Evolutionary conservation across 2,113 vertebrate genomes (phyloP), one percentile per base, ranked within the genome.

Genomic region (Ageneiosus marmoratus): DNA sequence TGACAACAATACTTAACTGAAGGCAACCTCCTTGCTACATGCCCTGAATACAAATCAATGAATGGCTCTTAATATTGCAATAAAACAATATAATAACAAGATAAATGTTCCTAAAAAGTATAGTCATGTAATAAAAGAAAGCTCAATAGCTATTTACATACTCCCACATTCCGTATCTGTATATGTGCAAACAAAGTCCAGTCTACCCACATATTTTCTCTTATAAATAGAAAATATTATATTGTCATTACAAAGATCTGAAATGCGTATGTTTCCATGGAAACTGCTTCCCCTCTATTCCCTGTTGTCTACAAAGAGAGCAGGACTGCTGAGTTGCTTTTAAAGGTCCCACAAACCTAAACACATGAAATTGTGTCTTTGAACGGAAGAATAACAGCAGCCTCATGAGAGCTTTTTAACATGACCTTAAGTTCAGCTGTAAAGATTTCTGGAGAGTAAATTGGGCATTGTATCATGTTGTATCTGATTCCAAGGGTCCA

Each of bases 231-330:
- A 34, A 51, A 82, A 75, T 37, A 82, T 82, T 62, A 75, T 82
- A 76, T 76, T 76, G 50, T 37, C 80, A 51, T 75, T 63, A 75
- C 70, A 51, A 63, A 82, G 80, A 74, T 74, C 55, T 60, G 70
- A 74, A 82, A 82, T 32, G 56, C 63, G 27, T 60, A 29, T 73
- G 80, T 82, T 82, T 82, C 80, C 80, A 82, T 82, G 48, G 80
- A 82, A 75, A 82, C 72, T 50, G 29, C 56, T 18, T n/a, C 56
- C 69, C 70, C 29, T 63, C 34, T 82, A 37, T 75, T 82, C 55
- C 41, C n/a, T 62, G 55, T 82, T 62, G 80, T 74, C 55, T 82
- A 22, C 55, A 62, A 34, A 37, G 80, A 80, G 34, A 74, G 34
- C 9, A 34, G 80, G 41, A 60, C 80, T 27, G 70, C 62, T 75